Evolutionary conservation across 2,888 invertebrate species (phyloP).

Genomic region (Drosophila acutilabella): DNA sequence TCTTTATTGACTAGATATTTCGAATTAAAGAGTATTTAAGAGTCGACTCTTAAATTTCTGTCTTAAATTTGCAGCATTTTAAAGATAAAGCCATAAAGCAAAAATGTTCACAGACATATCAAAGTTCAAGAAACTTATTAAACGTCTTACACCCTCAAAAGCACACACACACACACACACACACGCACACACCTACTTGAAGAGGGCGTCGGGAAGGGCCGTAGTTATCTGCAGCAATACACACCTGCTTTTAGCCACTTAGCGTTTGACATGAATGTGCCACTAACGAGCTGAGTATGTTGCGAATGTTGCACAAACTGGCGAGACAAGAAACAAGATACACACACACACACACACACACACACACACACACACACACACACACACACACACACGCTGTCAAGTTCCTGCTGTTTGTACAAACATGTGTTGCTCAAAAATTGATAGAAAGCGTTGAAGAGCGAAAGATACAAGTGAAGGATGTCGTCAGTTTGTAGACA

Average conservation of each 20-base stretch:
- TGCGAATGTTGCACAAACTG: slow-evolving; percentile 38
- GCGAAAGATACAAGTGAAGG: slow-evolving; percentile 6
- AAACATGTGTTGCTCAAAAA: slow-evolving; percentile 30
- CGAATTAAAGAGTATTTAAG: not conserved
- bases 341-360: slow-evolving; percentile 19
- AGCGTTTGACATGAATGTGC: slow-evolving; percentile 69
- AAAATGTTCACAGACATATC: slow-evolving; percentile 46
- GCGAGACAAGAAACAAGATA: slow-evolving; percentile 23
- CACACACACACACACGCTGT: too few relatives aligned
- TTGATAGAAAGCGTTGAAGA: not conserved
- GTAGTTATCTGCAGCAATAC: slow-evolving; percentile 19
- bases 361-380: slow-evolving; percentile 12
- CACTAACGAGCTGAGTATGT: slow-evolving; percentile 64
- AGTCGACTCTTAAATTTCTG: not conserved
- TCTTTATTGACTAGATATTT: too few relatives aligned
- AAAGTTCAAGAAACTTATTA: slow-evolving; percentile 71
- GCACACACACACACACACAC: slow-evolving; percentile 14
- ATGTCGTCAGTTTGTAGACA: slow-evolving; percentile 38
- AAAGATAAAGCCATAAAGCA: slow-evolving; percentile 40
- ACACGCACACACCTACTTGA: slow-evolving; percentile 4
- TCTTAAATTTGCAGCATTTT: slow-evolving; percentile 16
- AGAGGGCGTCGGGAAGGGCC: not conserved
- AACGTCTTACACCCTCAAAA: slow-evolving; percentile 33
- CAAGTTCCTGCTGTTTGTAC: slow-evolving; percentile 19
- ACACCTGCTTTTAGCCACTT: slow-evolving; percentile 60